These are phyloP conservation scores for Dusona sp. DNA, from an alignment of 2,888 invertebrate species.

Conservation along the genomic window DNA sequence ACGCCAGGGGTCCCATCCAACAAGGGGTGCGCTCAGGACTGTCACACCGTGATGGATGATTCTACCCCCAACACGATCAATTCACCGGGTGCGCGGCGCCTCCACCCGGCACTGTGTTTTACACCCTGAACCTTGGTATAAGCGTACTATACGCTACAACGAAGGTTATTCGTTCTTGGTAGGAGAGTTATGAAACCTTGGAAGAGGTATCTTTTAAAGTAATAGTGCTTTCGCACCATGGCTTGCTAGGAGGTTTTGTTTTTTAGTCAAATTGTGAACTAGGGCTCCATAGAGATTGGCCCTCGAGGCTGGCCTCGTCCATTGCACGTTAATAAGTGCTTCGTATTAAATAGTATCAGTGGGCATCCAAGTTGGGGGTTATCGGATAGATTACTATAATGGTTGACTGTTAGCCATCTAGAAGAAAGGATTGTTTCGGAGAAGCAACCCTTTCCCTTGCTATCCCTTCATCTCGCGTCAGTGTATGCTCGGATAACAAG, in stretches of 20 bases:
- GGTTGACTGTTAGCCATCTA: background rate
- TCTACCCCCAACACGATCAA: conserved; percentile 81
- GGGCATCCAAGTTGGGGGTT: background rate
- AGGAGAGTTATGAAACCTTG: background rate
- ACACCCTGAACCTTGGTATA: background rate
- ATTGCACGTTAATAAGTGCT: background rate
- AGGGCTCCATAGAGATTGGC: background rate
- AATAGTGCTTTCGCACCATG: background rate
- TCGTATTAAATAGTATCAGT: background rate
- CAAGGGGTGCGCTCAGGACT: conserved; percentile 78
- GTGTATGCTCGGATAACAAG: conserved; percentile 26
- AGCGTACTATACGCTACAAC: background rate
- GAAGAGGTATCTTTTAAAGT: background rate
- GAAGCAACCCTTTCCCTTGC: no score
- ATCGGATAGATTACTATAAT: background rate
- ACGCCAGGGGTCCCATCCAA: conserved; percentile 78
- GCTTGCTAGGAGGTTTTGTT: background rate
- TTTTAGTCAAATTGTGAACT: background rate
- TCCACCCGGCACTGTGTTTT: conserved; percentile 42
- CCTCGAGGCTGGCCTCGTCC: background rate
- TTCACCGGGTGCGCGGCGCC: conserved; percentile 68
- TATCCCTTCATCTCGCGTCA: background rate
- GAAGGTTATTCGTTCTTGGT: conserved; percentile 3
- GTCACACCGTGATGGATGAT: conserved; percentile 84
- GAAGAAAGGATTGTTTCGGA: conserved; percentile 13